Percentiles rank a stretch among this genome's conserved stretches.
phyloP scores from a whole-genome alignment of 1,140 invertebrate species.

The Zaprionus africanus region DNA sequence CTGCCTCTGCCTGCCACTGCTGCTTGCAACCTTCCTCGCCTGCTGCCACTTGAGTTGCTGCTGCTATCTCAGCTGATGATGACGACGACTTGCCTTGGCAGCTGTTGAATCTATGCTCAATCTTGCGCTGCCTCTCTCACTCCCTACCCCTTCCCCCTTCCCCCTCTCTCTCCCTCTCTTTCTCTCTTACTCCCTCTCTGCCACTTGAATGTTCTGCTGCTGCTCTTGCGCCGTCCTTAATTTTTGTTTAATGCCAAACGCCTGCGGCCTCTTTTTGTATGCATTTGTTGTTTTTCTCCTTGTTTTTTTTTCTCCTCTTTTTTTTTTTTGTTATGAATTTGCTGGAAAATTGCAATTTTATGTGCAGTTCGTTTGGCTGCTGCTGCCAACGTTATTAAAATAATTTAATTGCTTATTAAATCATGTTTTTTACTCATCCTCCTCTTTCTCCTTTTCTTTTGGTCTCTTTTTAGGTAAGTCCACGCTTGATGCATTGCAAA shows the following conservation, averaged over 20 bases:
- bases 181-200: background rate
- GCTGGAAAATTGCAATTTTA: slow-evolving; percentile 82
- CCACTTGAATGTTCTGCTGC: background rate
- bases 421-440: slow-evolving; percentile 59
- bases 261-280: slow-evolving; percentile 73
- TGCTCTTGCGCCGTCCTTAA: slow-evolving; percentile 32
- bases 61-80: slow-evolving; percentile 63
- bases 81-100: slow-evolving; percentile 64
- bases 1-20: slow-evolving; percentile 16
- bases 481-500: slow-evolving; percentile 17
- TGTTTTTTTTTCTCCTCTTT: slow-evolving; percentile 17
- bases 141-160: background rate
- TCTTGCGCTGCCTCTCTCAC: background rate
- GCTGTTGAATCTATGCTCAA: slow-evolving; percentile 55
- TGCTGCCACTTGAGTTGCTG: slow-evolving; percentile 67
- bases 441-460: slow-evolving; percentile 28
- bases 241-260: slow-evolving; percentile 59
- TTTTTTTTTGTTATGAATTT: slow-evolving; percentile 62
- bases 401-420: slow-evolving; percentile 83
- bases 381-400: slow-evolving; percentile 65
- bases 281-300: slow-evolving; percentile 43
- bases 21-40: slow-evolving; percentile 30
- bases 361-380: slow-evolving; percentile 69
- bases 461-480: slow-evolving; percentile 72
- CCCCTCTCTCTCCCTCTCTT: background rate